Percentiles rank a stretch among this genome's conserved stretches.
phyloP scores from a whole-genome alignment of 2,113 vertebrate species.

The Ictalurus punctatus region DNA sequence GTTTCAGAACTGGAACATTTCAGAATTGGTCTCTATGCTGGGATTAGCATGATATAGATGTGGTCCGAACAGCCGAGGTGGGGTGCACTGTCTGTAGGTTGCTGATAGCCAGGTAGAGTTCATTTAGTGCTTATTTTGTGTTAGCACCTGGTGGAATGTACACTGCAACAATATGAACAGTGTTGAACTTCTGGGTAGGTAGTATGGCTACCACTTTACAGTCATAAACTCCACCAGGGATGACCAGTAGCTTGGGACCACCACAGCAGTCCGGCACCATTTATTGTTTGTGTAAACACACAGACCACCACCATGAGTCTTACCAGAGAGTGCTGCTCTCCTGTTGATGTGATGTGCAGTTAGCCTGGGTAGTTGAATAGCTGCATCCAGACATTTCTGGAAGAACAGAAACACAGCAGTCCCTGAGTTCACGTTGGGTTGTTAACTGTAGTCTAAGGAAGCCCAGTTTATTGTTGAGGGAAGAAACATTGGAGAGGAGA shows the following conservation, averaged over 20 bases:
- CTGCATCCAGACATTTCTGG: background rate
- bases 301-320: background rate
- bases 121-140: background rate
- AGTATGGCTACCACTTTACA: background rate
- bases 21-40: background rate
- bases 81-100: background rate
- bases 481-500: background rate
- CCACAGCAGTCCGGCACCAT: background rate
- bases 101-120: background rate
- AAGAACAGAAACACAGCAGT: too few species aligned
- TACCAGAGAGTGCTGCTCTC: background rate
- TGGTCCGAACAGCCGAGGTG: background rate
- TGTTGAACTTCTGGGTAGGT: background rate
- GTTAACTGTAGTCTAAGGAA: background rate
- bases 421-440: background rate
- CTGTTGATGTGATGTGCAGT: background rate
- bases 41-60: background rate
- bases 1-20: background rate
- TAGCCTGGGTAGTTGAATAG: background rate
- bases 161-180: background rate
- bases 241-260: background rate
- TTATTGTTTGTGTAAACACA: background rate
- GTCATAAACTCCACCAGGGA: background rate
- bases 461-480: background rate
- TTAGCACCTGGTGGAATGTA: background rate